A percentile compares a stretch with the other conserved stretches of the same genome.
phyloP scores from a whole-genome alignment of 1,140 invertebrate genomes.

The Neodiprion pinetum region DNA sequence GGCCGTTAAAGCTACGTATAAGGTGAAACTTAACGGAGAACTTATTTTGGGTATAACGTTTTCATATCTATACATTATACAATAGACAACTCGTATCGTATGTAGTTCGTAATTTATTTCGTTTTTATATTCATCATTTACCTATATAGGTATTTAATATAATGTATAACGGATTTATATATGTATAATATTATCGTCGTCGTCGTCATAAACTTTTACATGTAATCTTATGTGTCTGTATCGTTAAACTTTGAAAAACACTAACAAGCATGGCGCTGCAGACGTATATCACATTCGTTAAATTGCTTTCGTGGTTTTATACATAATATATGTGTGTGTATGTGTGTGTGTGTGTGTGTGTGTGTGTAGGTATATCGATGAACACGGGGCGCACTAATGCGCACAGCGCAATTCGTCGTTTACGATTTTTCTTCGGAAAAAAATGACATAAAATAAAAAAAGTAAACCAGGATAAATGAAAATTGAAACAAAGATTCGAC shows the following conservation, averaged over 20 bases:
- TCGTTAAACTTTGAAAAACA: slow-evolving; percentile 8
- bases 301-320: background rate
- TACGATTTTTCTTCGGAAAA: too few species aligned
- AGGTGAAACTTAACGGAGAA: background rate
- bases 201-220: background rate
- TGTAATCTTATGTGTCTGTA: background rate
- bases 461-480: too few species aligned
- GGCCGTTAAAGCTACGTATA: too few species aligned
- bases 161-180: background rate
- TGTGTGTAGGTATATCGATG: too few species aligned
- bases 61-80: background rate
- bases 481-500: too few species aligned
- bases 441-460: too few species aligned
- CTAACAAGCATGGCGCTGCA: background rate
- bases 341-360: too few species aligned
- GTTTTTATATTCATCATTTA: background rate
- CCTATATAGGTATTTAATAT: background rate
- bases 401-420: too few species aligned
- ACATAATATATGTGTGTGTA: background rate
- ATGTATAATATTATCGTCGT: background rate
- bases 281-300: background rate
- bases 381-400: too few species aligned
- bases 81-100: background rate
- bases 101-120: background rate
- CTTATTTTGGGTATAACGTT: background rate